A percentile compares a stretch with the other conserved stretches of the same genome.
Conservation (phyloP, 2,113 vertebrate genomes). For the Podarcis cretensis region DNA sequence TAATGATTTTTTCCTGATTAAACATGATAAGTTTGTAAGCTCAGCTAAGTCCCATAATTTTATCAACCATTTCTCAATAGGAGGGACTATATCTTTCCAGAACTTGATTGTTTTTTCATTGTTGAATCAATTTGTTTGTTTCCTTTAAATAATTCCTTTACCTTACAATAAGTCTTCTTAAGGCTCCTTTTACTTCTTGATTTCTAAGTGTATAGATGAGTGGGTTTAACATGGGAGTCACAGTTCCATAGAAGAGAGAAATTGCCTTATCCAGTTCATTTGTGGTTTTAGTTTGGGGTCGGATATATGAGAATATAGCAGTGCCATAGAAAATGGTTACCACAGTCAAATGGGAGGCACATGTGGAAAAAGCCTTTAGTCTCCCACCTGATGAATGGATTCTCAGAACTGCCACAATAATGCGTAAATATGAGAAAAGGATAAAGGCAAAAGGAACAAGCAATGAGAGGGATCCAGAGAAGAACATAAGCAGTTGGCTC, state of each 20-base stretch:
- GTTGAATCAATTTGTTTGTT: too few species aligned
- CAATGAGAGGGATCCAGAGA: constrained; percentile 33
- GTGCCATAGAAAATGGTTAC: constrained; percentile 60
- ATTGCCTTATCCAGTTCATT: constrained; percentile 31
- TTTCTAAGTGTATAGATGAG: constrained; percentile 65
- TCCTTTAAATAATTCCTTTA: too few species aligned
- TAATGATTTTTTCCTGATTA: too few species aligned
- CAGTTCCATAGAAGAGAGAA: constrained; percentile 48
- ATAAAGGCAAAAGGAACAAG: constrained; percentile 47
- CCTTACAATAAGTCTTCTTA: constrained; percentile 19
- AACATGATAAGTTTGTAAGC: too few species aligned
- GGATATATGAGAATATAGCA: constrained; percentile 51
- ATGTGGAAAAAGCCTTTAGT: constrained; percentile 57
- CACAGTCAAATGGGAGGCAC: constrained; percentile 60
- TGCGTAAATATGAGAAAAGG: constrained; percentile 45
- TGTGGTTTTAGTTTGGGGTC: constrained; percentile 32
- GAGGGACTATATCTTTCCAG: too few species aligned
- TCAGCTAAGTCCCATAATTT: too few species aligned
- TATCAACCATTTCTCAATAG: too few species aligned
- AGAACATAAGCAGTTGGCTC: constrained; percentile 31
- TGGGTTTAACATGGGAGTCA: constrained; percentile 58
- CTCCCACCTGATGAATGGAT: constrained; percentile 48
- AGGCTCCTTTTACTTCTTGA: constrained; percentile 52
- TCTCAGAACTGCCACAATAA: constrained; percentile 31
- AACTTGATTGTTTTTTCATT: too few species aligned